These are phyloP conservation scores for Petromus typicus DNA, from an alignment of 2,113 vertebrate genomes.

Conservation along the genomic window DNA sequence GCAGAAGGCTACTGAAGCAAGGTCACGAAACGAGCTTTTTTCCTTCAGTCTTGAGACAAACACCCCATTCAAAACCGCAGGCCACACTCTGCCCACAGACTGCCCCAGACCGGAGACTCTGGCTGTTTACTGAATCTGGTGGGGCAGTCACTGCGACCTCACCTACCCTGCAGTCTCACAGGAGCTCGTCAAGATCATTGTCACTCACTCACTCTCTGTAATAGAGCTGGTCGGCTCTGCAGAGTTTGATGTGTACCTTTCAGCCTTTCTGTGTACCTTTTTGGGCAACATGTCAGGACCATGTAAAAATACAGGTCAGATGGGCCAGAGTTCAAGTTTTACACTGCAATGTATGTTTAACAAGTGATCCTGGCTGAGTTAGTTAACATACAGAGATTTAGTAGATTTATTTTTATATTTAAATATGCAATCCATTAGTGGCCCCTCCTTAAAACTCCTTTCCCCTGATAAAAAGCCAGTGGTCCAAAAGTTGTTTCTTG, in stretches of 20 bases:
- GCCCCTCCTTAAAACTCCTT: not conserved
- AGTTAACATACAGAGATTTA: no score
- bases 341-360: not conserved
- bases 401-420: not conserved
- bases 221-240: not conserved
- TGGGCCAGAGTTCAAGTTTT: not conserved
- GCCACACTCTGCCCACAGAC: not conserved
- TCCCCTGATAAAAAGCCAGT: not conserved
- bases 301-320: not conserved
- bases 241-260: not conserved
- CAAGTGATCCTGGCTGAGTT: not conserved
- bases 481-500: not conserved
- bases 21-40: conserved; percentile 19
- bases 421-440: not conserved
- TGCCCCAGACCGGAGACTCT: not conserved
- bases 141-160: not conserved
- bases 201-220: not conserved
- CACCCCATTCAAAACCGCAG: not conserved
- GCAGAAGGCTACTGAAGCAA: not conserved
- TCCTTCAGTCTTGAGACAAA: conserved; percentile 27
- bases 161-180: not conserved
- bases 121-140: not conserved
- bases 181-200: not conserved
- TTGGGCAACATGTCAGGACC: not conserved
- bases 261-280: not conserved